A percentile compares a stretch with the other conserved stretches of the same genome.
phyloP scores from a whole-genome alignment of 2,888 invertebrate species.

The Enchytraeus crypticus region DNA sequence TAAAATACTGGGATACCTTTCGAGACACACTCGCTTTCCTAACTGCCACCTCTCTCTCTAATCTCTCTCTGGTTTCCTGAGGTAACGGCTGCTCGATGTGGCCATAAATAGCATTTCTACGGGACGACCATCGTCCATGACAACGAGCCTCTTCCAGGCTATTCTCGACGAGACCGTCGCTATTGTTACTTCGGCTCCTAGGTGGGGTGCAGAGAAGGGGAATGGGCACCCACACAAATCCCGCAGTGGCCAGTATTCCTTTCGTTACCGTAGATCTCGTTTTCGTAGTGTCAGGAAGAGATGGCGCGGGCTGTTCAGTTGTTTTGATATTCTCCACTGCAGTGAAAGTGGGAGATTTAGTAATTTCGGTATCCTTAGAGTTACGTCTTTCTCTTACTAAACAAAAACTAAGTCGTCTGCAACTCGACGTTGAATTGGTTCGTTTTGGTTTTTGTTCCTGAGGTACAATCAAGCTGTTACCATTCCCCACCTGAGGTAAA shows the following conservation, averaged over 20 bases:
- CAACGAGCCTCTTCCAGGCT: background rate
- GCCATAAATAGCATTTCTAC: conserved; percentile 30
- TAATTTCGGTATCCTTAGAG: too few species aligned
- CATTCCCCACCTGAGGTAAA: too few species aligned
- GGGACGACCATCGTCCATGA: conserved; percentile 1
- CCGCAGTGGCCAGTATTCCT: background rate
- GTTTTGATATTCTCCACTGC: too few species aligned
- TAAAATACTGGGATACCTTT: conserved; percentile 28
- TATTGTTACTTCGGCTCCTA: background rate
- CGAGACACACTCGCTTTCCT: conserved; percentile 25
- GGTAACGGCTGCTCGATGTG: conserved; percentile 31
- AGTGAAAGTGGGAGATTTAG: too few species aligned
- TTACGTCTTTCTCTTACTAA: too few species aligned
- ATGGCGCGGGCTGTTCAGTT: too few species aligned
- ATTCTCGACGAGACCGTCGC: background rate
- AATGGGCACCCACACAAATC: background rate
- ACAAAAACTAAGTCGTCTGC: too few species aligned
- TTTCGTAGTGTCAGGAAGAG: too few species aligned
- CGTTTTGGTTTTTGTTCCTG: too few species aligned
- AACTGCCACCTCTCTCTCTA: conserved; percentile 28
- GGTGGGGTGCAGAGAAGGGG: background rate
- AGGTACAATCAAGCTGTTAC: too few species aligned
- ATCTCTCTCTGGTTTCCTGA: conserved; percentile 28
- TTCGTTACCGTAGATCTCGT: conserved; percentile 8
- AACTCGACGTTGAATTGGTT: too few species aligned